These are phyloP conservation scores for Uropsilus gracilis DNA, from an alignment of 2,113 vertebrate species.

Conservation along the genomic window DNA sequence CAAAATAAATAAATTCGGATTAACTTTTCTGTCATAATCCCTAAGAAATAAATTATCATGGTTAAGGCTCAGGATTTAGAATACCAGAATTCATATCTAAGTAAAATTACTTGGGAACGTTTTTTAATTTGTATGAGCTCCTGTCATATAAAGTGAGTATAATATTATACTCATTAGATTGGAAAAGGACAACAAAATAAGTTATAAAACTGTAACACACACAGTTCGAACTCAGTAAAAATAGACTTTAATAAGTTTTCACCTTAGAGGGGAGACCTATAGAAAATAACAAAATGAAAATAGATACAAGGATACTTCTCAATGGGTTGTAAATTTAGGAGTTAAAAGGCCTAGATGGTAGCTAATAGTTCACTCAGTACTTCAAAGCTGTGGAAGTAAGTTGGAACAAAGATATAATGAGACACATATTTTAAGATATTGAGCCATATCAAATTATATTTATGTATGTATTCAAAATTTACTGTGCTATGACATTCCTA, in stretches of 20 bases:
- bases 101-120: not conserved
- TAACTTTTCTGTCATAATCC: not conserved
- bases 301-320: not conserved
- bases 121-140: not conserved
- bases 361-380: slow-evolving; percentile 57
- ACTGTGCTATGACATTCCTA: slow-evolving; percentile 54
- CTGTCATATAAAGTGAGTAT: not conserved
- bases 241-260: not conserved
- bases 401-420: slow-evolving; percentile 31
- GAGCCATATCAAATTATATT: slow-evolving; percentile 34
- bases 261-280: not conserved
- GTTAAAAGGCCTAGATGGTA: slow-evolving; percentile 34
- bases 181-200: not conserved
- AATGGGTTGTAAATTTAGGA: not conserved
- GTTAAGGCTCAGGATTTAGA: not conserved
- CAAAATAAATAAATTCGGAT: not conserved
- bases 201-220: not conserved
- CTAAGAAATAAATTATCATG: not conserved
- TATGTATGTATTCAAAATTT: slow-evolving; percentile 46
- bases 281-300: not conserved
- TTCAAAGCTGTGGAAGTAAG: slow-evolving; percentile 28
- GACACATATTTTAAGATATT: slow-evolving; percentile 46
- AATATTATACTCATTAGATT: not conserved
- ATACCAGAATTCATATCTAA: not conserved
- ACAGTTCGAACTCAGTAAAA: not conserved